Percentiles rank a stretch among this genome's conserved stretches.
phyloP scores from a whole-genome alignment of 2,888 invertebrate genomes.

The Clitarchus hookeri region DNA sequence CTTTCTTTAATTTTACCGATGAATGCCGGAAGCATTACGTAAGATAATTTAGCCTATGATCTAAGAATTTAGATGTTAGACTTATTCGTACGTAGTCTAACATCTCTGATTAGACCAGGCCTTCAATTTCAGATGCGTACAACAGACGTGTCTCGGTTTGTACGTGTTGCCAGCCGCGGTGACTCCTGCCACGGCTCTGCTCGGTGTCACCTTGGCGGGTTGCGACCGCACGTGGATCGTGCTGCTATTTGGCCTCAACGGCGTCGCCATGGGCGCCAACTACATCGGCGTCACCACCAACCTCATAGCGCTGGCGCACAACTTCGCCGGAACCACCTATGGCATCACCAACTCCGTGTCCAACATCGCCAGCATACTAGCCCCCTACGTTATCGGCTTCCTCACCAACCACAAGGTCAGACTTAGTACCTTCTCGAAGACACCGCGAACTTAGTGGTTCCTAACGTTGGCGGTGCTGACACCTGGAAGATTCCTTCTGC shows the following conservation, averaged over 20 bases:
- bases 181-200: background rate
- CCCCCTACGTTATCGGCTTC: slow-evolving; percentile 48
- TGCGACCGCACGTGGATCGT: slow-evolving; percentile 20
- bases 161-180: too few species aligned
- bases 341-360: slow-evolving; percentile 51
- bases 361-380: slow-evolving; percentile 50
- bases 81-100: too few species aligned
- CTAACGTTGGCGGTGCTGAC: too few species aligned
- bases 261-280: slow-evolving; percentile 30
- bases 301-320: slow-evolving; percentile 51
- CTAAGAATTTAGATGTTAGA: too few species aligned
- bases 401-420: slow-evolving; percentile 43
- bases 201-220: background rate
- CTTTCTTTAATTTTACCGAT: too few species aligned
- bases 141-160: too few species aligned
- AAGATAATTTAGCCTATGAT: too few species aligned
- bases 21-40: too few species aligned
- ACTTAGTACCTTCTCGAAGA: background rate
- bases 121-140: too few species aligned
- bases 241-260: slow-evolving; percentile 31
- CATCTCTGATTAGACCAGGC: too few species aligned
- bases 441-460: too few species aligned
- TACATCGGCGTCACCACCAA: slow-evolving; percentile 48
- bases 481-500: too few species aligned
- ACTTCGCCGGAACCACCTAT: slow-evolving; percentile 51